Conservation (phyloP, 2,113 vertebrate genomes). For the Ia io region DNA sequence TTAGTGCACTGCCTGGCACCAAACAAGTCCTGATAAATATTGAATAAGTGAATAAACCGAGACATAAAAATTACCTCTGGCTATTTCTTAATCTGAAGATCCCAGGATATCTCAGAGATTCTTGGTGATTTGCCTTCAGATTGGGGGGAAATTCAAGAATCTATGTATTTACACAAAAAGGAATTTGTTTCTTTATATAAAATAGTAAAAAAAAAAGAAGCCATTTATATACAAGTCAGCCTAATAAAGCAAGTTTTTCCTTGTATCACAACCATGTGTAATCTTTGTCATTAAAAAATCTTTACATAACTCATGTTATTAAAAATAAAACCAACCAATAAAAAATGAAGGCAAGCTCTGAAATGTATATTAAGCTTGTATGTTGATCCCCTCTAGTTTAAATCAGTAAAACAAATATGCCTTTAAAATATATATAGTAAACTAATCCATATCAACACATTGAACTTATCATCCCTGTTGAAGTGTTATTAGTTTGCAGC, state of each 20-base stretch:
- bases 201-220: not conserved
- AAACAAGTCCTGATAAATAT: not conserved
- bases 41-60: not conserved
- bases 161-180: not conserved
- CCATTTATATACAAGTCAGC: not conserved
- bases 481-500: slow-evolving; percentile 73
- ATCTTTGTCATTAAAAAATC: not conserved
- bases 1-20: not conserved
- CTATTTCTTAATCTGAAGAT: not conserved
- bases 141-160: not conserved
- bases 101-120: not conserved
- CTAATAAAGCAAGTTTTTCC: not conserved
- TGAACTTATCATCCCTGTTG: not conserved
- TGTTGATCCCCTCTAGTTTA: slow-evolving; percentile 36
- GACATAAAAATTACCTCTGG: not conserved
- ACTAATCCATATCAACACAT: not conserved
- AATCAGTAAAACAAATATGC: slow-evolving; percentile 64
- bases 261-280: not conserved
- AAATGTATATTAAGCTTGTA: slow-evolving; percentile 56
- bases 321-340: not conserved
- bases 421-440: slow-evolving; percentile 62
- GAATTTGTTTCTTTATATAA: not conserved
- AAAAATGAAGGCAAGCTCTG: slow-evolving; percentile 49
- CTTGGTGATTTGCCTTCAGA: not conserved
- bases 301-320: not conserved